Base-by-base conservation (phyloP, 2,888 invertebrate species). In the Nowickia ferox region DNA sequence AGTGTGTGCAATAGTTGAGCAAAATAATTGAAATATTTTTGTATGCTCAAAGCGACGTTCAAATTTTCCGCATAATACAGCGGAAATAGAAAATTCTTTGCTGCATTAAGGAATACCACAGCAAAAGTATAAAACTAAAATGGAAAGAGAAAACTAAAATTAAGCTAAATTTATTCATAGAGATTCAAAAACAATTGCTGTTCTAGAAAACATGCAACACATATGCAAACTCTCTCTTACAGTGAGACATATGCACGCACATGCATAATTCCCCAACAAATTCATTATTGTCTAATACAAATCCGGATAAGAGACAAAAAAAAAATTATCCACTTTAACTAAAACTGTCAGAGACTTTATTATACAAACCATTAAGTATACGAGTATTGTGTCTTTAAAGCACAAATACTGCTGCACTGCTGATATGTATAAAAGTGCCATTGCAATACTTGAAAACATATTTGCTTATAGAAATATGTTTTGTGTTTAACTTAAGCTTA, bases 21-120 rank as follows among this genome's bases (percentile, higher is more conserved):
- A 53, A 51, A 44, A 59, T 72, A 81, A 44, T 61, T 81, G 53
- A 75, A 75, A 69, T 68, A 61, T 75, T 75, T n/a, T 81, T 48
- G n/a, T 68, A 48, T 46, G 57, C 66, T 74, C 44, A 81, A 63
- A 74, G 61, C 81, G 63, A 74, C 19, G 44, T 63, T 11, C 61
- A 74, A 55, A 85, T 78, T 66, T 83, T 86, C 42, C 51, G 76
- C 83, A 79, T 59, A 83, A 84, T 72, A 78, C 48, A 72, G 86
- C 76, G 83, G 86, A 86, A 86, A 83, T 80, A 72, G 71, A 74
- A 71, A 46, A 83, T 80, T 80, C 72, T 61, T 79, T 44, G 83
- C 59, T 72, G 63, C 66, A 83, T 83, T 72, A 83, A 30, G 44
- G 77, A 79, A 86, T 76, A 68, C 65, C 83, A 83, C 85, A 85